These are phyloP conservation scores for Chaetoderma sp. DNA, from an alignment of 2,888 invertebrate species.

Conservation along the genomic window DNA sequence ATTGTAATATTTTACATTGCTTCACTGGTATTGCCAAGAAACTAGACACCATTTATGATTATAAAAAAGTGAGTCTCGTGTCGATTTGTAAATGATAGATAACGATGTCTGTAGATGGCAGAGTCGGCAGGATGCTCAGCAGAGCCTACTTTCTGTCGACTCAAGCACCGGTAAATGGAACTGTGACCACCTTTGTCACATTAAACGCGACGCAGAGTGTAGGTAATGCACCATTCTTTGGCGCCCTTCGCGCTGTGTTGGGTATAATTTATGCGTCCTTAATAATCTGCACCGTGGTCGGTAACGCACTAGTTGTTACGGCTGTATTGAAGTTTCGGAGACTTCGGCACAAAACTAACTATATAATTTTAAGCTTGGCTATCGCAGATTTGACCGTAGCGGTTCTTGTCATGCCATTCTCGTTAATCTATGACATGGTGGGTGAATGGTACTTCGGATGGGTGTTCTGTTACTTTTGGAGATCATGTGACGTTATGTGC, in stretches of 20 bases:
- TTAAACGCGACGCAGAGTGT: no score
- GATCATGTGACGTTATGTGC: constrained; percentile 67
- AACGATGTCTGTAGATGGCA: no score
- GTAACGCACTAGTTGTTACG: constrained; percentile 60
- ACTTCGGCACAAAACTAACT: constrained; percentile 60
- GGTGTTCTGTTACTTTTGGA: constrained; percentile 63
- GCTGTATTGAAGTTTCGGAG: constrained; percentile 57
- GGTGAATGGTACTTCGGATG: constrained; percentile 60
- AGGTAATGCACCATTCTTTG: neutral
- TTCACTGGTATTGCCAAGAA: no score
- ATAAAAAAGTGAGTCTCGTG: no score
- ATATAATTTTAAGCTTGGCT: constrained; percentile 58
- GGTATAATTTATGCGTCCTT: constrained; percentile 28
- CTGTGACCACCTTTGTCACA: no score
- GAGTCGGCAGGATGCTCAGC: no score
- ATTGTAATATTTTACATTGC: no score
- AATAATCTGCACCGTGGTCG: constrained; percentile 46
- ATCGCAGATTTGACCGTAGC: constrained; percentile 65
- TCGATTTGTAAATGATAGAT: no score
- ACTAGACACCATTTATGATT: no score
- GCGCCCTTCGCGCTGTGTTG: neutral
- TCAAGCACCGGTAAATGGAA: no score
- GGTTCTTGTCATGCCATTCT: constrained; percentile 63
- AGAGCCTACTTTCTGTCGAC: no score
- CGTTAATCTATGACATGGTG: constrained; percentile 52